phyloP scores from a whole-genome alignment of 2,888 invertebrate genomes.

The Acronicta aceris region DNA sequence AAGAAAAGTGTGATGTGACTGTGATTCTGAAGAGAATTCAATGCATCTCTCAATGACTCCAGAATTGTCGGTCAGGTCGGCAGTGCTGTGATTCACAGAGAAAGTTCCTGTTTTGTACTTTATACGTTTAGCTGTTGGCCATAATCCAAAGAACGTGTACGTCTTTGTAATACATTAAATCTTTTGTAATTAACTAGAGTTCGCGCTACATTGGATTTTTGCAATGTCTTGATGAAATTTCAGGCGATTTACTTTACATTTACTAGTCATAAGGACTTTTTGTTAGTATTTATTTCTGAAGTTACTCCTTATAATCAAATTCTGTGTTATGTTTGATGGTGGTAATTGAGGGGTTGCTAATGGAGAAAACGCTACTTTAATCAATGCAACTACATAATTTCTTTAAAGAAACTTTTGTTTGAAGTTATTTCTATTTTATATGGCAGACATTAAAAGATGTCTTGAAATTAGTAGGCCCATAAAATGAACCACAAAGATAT shows the following conservation, averaged over 20 bases:
- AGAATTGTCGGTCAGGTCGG: conserved; percentile 18
- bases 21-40: too few species aligned
- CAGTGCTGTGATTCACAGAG: conserved; percentile 35
- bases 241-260: conserved; percentile 36
- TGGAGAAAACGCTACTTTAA: too few species aligned
- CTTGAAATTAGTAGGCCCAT: conserved; percentile 31
- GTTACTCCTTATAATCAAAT: background rate
- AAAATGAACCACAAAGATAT: conserved; percentile 47
- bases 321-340: background rate
- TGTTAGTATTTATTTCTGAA: conserved; percentile 1
- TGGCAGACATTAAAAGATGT: too few species aligned
- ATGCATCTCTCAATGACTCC: conserved; percentile 7
- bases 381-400: too few species aligned
- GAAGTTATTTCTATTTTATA: too few species aligned
- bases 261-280: conserved; percentile 25
- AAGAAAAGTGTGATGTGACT: too few species aligned
- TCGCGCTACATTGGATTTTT: conserved; percentile 43
- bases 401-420: too few species aligned
- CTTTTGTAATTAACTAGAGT: conserved; percentile 54
- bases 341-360: too few species aligned
- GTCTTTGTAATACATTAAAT: conserved; percentile 47
- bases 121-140: conserved; percentile 37
- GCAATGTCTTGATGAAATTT: conserved; percentile 45
- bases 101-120: conserved; percentile 42
- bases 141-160: conserved; percentile 47